Evolutionary conservation across 1,140 invertebrate genomes (phyloP), one percentile per base, ranked within the genome.

Genomic region (Saccostrea echinata): DNA sequence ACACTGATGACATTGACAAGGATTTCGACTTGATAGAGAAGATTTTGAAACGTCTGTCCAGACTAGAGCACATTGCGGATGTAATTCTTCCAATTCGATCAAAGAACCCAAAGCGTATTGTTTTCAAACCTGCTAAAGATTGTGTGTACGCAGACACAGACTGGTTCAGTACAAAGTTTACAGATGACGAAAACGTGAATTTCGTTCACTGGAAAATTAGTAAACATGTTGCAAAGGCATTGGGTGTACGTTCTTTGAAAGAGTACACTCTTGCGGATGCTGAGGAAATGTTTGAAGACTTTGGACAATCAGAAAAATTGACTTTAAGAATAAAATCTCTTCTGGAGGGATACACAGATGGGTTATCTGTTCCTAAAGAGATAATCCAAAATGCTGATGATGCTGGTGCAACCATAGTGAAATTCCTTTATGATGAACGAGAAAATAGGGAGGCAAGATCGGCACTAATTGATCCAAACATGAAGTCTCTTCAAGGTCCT

Each of bases 341-440:
- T 6, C 51, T 91, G n/a, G 71, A 90, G 21, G 90, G 90, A n/a
- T 94, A 94, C 84, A 91, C 90, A 12, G 92, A 91, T 86, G 93
- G 92, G 13, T 90, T 92, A 55, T 91, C 92, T 83, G 90, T 94
- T 68, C 90, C 93, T 13, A 94, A 93, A 88, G 93, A 94, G 88
- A 82, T 94, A 12, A 85, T 94, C 24, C 93, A 94, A 85, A 94
- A 98, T 90, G 93, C 94, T 24, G 94, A 94, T 87, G 94, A 94
- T 91, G 93, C 94, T 33, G 91, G 91, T 30, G 93, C 94, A 6
- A 92, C 91, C 21, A 89, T 91, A 87, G 91, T 94, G 0, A 84
- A 88, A 24, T 94, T 94, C 84, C 91, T 94, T 21, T 88, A 91
- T 81, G 94, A 94, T 80, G 93, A 94, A 88, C 68, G 93, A 87